Percentiles rank a stretch among this genome's conserved stretches.
Evolutionary conservation across 2,113 vertebrate genomes (phyloP).

Genomic region (Aptenodytes forsteri): DNA sequence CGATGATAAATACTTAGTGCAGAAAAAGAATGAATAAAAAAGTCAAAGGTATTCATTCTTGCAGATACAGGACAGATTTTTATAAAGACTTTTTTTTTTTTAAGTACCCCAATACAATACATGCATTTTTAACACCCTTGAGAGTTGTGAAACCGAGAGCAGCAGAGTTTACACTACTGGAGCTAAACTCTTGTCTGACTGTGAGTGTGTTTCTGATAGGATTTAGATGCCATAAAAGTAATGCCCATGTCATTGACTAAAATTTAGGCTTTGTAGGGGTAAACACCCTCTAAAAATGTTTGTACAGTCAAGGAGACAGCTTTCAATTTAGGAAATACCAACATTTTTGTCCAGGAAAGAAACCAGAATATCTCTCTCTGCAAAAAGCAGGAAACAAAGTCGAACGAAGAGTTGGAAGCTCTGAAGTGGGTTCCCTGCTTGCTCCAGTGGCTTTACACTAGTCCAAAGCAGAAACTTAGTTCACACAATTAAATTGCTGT

Average conservation of each 20-base stretch:
- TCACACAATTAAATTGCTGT: not conserved
- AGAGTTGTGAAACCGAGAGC: not conserved
- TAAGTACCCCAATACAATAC: not conserved
- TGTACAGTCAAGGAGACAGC: not conserved
- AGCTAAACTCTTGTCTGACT: not conserved
- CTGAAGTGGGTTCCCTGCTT: not conserved
- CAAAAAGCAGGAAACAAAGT: not conserved
- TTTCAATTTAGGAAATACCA: not conserved
- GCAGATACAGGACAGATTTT: not conserved
- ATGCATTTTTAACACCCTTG: not conserved
- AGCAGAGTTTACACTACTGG: not conserved
- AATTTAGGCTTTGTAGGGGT: not conserved
- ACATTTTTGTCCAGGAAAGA: not conserved
- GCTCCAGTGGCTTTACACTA: not conserved
- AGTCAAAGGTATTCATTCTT: not conserved
- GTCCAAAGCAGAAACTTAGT: not conserved
- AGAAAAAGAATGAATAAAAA: not conserved
- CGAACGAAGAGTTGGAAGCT: not conserved
- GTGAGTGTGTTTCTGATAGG: not conserved
- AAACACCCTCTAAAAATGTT: not conserved
- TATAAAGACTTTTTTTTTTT: not conserved
- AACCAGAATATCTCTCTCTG: not conserved
- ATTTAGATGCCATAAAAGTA: not conserved
- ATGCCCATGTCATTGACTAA: not conserved
- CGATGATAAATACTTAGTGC: not conserved